Conservation (phyloP, 2,113 vertebrate species). For the Corythoichthys haematopterus region DNA sequence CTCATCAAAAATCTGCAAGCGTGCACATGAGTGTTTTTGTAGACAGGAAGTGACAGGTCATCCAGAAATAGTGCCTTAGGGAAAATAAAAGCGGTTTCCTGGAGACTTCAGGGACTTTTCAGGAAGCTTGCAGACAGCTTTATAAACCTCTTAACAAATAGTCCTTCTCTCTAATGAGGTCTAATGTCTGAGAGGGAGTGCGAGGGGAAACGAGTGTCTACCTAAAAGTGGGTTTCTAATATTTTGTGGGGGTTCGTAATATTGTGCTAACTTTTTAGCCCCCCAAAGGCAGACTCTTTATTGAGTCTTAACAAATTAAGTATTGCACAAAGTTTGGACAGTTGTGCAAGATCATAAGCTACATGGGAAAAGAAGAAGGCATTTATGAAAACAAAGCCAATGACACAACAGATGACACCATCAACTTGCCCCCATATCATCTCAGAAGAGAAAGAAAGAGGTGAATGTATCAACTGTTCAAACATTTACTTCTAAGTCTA, state of each 20-base stretch:
- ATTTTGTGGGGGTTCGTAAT: constrained; percentile 3
- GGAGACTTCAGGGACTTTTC: constrained; percentile 58
- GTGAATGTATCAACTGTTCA: neutral
- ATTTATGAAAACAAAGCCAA: too few species aligned
- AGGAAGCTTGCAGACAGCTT: constrained; percentile 61
- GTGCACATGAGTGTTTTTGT: constrained; percentile 20
- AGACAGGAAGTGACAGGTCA: constrained; percentile 59
- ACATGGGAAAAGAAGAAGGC: too few species aligned
- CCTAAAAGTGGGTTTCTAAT: constrained; percentile 30
- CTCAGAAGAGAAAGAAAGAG: neutral
- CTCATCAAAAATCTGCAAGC: constrained; percentile 31
- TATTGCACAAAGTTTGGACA: too few species aligned
- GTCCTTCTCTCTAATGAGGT: constrained; percentile 56
- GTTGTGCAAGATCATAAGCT: too few species aligned
- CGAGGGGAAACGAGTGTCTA: constrained; percentile 58
- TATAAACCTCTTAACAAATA: constrained; percentile 64
- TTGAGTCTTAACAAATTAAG: too few species aligned
- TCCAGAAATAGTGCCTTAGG: constrained; percentile 41
- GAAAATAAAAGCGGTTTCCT: constrained; percentile 48
- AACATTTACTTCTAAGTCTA: neutral
- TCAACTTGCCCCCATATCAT: neutral
- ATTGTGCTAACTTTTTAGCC: neutral
- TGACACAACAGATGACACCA: neutral
- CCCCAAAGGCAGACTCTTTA: too few species aligned
- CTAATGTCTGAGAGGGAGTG: constrained; percentile 15